A percentile compares a stretch with the other conserved stretches of the same genome.
Conservation (phyloP, 2,113 vertebrate species). For the Xiphophorus couchianus region DNA sequence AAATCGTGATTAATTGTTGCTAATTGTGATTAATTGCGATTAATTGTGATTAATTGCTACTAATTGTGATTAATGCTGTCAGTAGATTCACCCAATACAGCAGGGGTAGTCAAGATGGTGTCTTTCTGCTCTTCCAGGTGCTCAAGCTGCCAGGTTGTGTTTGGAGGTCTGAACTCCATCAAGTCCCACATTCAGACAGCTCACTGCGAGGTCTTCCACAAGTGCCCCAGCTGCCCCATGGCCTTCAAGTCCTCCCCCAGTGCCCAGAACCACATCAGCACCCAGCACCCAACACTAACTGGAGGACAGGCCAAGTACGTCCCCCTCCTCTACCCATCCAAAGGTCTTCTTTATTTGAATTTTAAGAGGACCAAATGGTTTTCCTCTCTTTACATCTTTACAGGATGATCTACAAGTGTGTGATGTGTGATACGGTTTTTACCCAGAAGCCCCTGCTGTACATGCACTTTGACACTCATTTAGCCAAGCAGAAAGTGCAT, state of each 20-base stretch:
- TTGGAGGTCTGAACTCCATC: conserved; percentile 93
- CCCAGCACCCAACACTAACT: conserved; percentile 91
- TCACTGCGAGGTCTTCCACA: conserved; percentile 98
- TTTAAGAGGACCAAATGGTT: background rate
- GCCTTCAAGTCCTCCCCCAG: conserved; percentile 95
- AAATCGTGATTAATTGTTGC: too few species aligned
- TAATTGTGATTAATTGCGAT: too few species aligned
- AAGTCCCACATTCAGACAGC: conserved; percentile 96
- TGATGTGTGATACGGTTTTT: conserved; percentile 96
- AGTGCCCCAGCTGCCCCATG: conserved; percentile 98
- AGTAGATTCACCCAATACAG: too few species aligned
- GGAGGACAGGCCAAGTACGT: conserved; percentile 90
- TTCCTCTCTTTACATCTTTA: background rate
- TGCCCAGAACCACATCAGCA: conserved; percentile 90
- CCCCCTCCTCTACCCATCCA: background rate
- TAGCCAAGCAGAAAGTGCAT: conserved; percentile 93
- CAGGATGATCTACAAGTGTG: conserved; percentile 98
- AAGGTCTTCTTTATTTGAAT: background rate
- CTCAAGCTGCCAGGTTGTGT: conserved; percentile 94
- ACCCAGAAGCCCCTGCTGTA: conserved; percentile 94
- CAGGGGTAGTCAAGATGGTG: background rate
- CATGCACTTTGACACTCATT: conserved; percentile 93
- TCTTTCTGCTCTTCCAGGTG: conserved; percentile 79
- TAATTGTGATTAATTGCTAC: too few species aligned
- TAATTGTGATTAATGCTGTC: too few species aligned